A percentile compares a stretch with the other conserved stretches of the same genome.
phyloP scores from a whole-genome alignment of 2,888 invertebrate species.

The Cataglyphis albicans region DNA sequence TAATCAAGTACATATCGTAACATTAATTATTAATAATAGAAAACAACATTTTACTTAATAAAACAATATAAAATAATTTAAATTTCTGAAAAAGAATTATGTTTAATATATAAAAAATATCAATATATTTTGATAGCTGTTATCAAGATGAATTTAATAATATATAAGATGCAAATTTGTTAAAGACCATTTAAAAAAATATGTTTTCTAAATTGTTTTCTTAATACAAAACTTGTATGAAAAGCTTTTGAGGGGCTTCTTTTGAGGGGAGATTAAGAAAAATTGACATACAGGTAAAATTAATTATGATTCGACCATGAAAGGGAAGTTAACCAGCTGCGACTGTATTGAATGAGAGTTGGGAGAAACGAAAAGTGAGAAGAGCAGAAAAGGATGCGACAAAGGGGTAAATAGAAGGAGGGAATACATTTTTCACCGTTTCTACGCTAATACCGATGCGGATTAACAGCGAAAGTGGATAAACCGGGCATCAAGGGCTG shows the following conservation, averaged over 20 bases:
- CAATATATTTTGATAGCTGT: neutral
- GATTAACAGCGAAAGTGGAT: slow-evolving; percentile 81
- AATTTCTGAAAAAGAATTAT: neutral
- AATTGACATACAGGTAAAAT: neutral
- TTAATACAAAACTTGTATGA: no score
- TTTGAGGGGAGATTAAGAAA: neutral
- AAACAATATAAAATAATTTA: neutral
- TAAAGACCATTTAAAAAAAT: no score
- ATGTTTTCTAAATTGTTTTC: no score
- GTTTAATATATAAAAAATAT: neutral
- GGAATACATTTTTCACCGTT: slow-evolving; percentile 72
- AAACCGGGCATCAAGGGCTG: slow-evolving; percentile 75
- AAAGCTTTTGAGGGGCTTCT: neutral
- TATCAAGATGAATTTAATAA: neutral
- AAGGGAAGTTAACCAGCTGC: slow-evolving; percentile 15
- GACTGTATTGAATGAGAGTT: slow-evolving; percentile 19
- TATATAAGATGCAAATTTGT: neutral
- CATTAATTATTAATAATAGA: neutral
- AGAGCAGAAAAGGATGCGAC: neutral
- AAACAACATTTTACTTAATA: neutral
- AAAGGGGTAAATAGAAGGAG: slow-evolving; percentile 47
- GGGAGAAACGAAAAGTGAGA: neutral
- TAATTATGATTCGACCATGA: slow-evolving; percentile 23
- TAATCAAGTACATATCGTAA: neutral
- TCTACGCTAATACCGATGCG: slow-evolving; percentile 61